phyloP scores from a whole-genome alignment of 2,888 invertebrate genomes.

The Diaphora mendica region DNA sequence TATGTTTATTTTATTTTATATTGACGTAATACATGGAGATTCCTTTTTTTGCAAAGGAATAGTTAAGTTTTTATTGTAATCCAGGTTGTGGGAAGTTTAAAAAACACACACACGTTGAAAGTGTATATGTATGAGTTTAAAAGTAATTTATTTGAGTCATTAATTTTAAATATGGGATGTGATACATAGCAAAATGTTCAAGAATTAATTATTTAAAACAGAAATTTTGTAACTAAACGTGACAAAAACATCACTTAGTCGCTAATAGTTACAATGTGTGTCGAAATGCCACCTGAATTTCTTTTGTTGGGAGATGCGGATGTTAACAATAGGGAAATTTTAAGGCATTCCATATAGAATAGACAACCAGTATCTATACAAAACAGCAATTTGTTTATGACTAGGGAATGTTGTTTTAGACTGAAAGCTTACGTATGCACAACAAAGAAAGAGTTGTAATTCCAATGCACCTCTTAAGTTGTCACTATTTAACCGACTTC shows the following conservation, averaged over 20 bases:
- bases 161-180: no score
- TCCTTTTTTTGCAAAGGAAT: no score
- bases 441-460: no score
- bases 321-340: neutral
- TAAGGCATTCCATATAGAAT: neutral
- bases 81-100: no score
- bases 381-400: neutral
- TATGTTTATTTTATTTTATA: no score
- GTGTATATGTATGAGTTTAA: no score
- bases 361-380: neutral
- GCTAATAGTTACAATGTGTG: constrained; percentile 30
- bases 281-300: neutral
- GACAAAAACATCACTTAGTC: constrained; percentile 30
- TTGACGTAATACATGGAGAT: no score
- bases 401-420: neutral
- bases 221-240: neutral
- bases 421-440: neutral
- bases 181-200: neutral
- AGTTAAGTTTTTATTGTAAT: no score
- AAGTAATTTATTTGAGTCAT: no score
- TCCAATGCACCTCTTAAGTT: neutral
- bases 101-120: no score
- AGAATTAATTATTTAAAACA: constrained; percentile 18
- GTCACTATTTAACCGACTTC: neutral
- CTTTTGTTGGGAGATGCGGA: neutral